These are phyloP conservation scores for Aphelenchoides besseyi DNA, from an alignment of 1,140 invertebrate species.

Conservation along the genomic window DNA sequence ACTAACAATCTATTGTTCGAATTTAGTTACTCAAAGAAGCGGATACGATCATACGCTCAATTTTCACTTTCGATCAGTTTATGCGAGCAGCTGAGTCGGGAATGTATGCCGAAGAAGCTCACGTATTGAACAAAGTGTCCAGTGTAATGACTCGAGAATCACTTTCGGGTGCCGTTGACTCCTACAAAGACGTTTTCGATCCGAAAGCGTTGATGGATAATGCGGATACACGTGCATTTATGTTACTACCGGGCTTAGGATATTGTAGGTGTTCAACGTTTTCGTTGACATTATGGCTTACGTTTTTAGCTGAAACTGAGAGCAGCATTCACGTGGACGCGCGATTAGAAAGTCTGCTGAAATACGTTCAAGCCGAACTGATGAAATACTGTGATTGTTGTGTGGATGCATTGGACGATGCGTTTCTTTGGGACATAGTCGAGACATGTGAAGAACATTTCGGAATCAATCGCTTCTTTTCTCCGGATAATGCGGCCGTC, in stretches of 20 bases:
- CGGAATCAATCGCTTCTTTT: conserved; percentile 20
- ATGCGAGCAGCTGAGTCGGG: conserved; percentile 41
- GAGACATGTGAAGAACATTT: conserved; percentile 27
- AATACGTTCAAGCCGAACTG: conserved; percentile 38
- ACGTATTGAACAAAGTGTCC: conserved; percentile 33
- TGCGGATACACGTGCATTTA: conserved; percentile 37
- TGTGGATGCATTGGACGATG: conserved; percentile 41
- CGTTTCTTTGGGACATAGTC: conserved; percentile 28
- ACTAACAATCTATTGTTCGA: conserved; percentile 26
- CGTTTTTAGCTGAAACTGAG: conserved; percentile 29
- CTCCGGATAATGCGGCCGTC: conserved; percentile 2
- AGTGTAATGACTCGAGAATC: conserved; percentile 22
- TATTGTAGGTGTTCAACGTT: conserved; percentile 31
- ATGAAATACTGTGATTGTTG: conserved; percentile 28
- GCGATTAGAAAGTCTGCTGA: conserved; percentile 38
- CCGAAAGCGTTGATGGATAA: conserved; percentile 32
- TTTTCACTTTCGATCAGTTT: conserved; percentile 48
- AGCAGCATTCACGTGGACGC: conserved; percentile 24
- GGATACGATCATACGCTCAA: conserved; percentile 32
- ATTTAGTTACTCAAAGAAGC: conserved; percentile 40
- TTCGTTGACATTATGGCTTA: not conserved
- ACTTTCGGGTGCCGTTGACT: conserved; percentile 29
- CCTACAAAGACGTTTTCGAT: conserved; percentile 37
- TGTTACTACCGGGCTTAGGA: conserved; percentile 38
- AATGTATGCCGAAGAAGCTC: conserved; percentile 37